Base-by-base conservation (phyloP, 1,140 invertebrate genomes). In the Bombus huntii region DNA sequence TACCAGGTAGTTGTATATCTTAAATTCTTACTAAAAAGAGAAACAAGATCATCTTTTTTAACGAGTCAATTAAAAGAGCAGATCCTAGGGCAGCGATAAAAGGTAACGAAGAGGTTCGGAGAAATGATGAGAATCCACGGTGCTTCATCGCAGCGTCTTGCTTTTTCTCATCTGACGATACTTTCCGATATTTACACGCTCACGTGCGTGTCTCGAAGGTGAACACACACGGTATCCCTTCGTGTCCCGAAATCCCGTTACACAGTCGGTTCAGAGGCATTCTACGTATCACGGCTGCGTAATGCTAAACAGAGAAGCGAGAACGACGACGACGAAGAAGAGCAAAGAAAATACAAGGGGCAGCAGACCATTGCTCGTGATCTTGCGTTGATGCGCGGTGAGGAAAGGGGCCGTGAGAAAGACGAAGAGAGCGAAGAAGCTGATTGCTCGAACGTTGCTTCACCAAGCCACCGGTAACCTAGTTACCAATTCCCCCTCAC, bases 391-490 rank as follows among this genome's bases (percentile, higher is more conserved):
- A 81, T 39, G 53, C 18, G 72, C 10, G 9, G 80, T 37, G 66
- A 84, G 62, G 53, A 78, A 78, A 34, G 66, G 72, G 68, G 65
- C 53, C 65, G 83, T 77, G 85, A 85, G 86, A 77, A 88, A 86
- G 87, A 92, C 72, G 81, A 87, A n/a, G 81, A 83, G 80, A 62
- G 65, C 74, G 66, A 47, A 84, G 70, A 44, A 65, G 71, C 47
- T 72, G 68, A 65, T 84, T 59, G 77, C 71, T 75, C 79, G 71
- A 79, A 79, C 59, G 83, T 76, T 84, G 72, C 83, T 89, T 88
- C 90, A 82, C 79, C 71, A 84, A 92, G 81, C 74, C 85, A 90
- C 91, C 88, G 89, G 81, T 92, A 90, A 92, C 92, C 91, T 81
- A 92, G 90, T 92, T 92, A 91, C 79, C 83, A 90, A 91, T 90